Conservation (phyloP, 2,797 vertebrate species). For the Lagothrix lagotricha region DNA sequence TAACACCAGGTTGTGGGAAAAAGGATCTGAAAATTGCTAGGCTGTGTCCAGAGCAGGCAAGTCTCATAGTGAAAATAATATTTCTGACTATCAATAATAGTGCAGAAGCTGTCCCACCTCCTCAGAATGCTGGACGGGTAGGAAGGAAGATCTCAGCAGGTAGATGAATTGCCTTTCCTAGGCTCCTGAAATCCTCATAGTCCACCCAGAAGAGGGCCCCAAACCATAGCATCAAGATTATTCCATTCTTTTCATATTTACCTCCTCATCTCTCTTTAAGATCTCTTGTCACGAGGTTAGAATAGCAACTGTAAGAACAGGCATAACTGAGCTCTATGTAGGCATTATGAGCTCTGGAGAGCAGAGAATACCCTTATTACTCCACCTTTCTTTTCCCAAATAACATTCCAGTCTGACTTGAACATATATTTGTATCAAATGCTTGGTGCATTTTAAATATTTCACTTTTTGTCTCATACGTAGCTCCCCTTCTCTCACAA, state of each 20-base stretch:
- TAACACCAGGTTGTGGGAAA: not conserved
- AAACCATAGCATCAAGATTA: not conserved
- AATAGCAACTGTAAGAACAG: not conserved
- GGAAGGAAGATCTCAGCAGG: not conserved
- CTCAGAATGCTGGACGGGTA: not conserved
- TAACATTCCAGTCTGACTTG: not conserved
- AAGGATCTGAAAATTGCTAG: not conserved
- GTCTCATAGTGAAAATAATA: not conserved
- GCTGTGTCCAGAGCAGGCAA: not conserved
- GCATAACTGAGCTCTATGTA: not conserved
- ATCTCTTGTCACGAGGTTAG: not conserved
- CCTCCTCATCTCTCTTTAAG: not conserved
- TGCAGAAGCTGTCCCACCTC: fast-evolving
- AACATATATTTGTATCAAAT: too few relatives aligned
- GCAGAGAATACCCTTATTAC: not conserved
- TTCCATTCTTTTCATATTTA: not conserved
- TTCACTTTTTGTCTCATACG: too few relatives aligned
- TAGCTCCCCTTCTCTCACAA: not conserved
- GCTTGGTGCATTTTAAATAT: too few relatives aligned
- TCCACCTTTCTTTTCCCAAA: not conserved
- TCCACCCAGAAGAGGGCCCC: not conserved
- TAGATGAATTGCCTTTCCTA: not conserved
- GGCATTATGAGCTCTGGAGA: not conserved
- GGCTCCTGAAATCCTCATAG: not conserved
- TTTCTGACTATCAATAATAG: not conserved